phyloP scores from a whole-genome alignment of 2,888 invertebrate genomes.

The Dermolepida albohirtum region DNA sequence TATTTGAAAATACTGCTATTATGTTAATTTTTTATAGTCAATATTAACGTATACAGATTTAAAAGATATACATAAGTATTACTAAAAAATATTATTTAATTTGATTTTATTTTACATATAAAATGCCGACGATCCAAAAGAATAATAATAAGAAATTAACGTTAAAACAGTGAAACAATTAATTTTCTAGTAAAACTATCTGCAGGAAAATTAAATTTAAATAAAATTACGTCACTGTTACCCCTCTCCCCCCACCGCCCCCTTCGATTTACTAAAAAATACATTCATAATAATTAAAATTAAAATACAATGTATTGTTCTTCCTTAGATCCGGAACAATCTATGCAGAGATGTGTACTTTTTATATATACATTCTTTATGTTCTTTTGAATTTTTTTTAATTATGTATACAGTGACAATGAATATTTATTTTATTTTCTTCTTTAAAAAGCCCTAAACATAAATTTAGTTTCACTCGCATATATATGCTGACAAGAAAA shows the following conservation, averaged over 20 bases:
- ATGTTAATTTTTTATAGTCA: conserved; percentile 43
- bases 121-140: not conserved
- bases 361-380: conserved; percentile 2
- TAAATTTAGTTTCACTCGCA: too few species aligned
- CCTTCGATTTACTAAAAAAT: conserved; percentile 8
- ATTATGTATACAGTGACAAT: not conserved
- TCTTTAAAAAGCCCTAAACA: too few species aligned
- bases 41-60: conserved; percentile 41
- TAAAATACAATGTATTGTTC: conserved; percentile 61
- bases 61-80: not conserved
- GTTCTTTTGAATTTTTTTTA: conserved; percentile 2
- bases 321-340: conserved; percentile 58
- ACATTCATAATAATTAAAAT: conserved; percentile 46
- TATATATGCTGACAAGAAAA: too few species aligned
- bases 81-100: too few species aligned
- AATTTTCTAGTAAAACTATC: conserved; percentile 33
- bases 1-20: conserved; percentile 11
- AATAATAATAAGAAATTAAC: conserved; percentile 25
- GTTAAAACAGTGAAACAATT: too few species aligned
- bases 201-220: conserved; percentile 22
- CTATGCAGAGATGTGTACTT: conserved; percentile 53
- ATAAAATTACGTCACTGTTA: conserved; percentile 54
- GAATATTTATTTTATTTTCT: too few species aligned
- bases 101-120: too few species aligned
- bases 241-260: conserved; percentile 18